Evolutionary conservation across 2,113 vertebrate genomes (phyloP).

Genomic region (Martes martes): DNA sequence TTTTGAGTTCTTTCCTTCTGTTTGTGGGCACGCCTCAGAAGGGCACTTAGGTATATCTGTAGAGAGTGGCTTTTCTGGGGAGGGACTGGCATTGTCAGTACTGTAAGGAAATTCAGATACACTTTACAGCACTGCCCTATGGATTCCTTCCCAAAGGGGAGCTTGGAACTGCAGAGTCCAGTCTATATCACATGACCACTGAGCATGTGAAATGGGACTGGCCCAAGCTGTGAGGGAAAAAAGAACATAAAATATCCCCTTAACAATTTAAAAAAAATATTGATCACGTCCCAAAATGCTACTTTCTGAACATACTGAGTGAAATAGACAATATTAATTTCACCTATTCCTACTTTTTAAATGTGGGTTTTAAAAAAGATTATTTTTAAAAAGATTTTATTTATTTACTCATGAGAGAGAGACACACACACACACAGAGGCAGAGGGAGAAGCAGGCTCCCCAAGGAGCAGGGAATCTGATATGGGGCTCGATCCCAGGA

Average conservation of each 20-base stretch:
- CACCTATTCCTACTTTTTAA: not conserved
- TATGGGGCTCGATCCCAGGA: too few species aligned
- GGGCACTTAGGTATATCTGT: conserved; percentile 53
- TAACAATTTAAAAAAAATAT: not conserved
- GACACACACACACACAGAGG: too few species aligned
- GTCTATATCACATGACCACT: not conserved
- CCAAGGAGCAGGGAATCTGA: too few species aligned
- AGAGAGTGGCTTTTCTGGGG: conserved; percentile 52
- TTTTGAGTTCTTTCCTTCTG: conserved; percentile 63
- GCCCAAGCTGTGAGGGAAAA: not conserved
- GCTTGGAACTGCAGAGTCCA: not conserved
- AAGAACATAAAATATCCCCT: not conserved
- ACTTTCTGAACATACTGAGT: not conserved
- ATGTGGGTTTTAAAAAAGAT: not conserved
- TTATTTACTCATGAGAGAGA: too few species aligned
- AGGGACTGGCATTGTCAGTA: conserved; percentile 49
- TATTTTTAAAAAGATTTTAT: not conserved
- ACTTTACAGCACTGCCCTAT: not conserved
- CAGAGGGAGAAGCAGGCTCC: too few species aligned
- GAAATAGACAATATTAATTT: not conserved
- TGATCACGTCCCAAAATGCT: not conserved
- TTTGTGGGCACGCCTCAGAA: conserved; percentile 44
- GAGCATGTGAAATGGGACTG: not conserved
- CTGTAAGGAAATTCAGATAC: conserved; percentile 60
- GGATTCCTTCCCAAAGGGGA: not conserved